Evolutionary conservation across 2,113 vertebrate species (phyloP), one percentile per base, ranked within the genome.

Genomic region (Scolopax mira): DNA sequence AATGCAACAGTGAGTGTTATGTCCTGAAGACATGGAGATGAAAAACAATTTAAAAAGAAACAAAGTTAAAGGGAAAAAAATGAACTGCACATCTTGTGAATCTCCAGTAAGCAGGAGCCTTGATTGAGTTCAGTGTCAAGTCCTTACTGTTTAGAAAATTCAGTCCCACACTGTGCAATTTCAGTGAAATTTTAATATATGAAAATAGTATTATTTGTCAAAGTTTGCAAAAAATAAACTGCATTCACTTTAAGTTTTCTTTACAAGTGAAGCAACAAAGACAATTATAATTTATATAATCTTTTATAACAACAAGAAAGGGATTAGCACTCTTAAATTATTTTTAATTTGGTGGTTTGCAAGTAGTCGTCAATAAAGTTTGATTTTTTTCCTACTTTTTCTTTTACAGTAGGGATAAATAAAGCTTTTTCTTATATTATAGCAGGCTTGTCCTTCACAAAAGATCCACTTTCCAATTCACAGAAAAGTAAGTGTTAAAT

Each of bases 141-240:
- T 55, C 39, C 33, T 42, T 89, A 64, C 79, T 18, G 16, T 35
- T 71, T 42, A 90, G 64, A 92, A 95, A 95, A 88, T 55, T 82
- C 58, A 93, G 66, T 79, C 46, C 33, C 78, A 90, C 62, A 42
- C 70, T 93, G 69, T 3, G 19, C 25, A 61, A 73, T 85, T 75
- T 80, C 13, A 48, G n/a, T 67, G 4, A 70, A 62, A 86, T 69
- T 89, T 89, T 91, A 96, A 84, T 87, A 51, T 79, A 91, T 62
- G 85, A 96, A 95, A 96, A 94, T 81, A 95, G 37, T 70, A 65
- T 14, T 88, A 90, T 88, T 92, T 88, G 24, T 88, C 75, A 80
- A 85, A 89, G 54, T 66, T 39, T 69, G 55, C 22, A 93, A 91
- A 96, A 94, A 74, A 46, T 18, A 77, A 94, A 90, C 41, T 73